Evolutionary conservation across 1,140 invertebrate species (phyloP), one percentile per base, ranked within the genome.

Genomic region (Eubasilissa regina): DNA sequence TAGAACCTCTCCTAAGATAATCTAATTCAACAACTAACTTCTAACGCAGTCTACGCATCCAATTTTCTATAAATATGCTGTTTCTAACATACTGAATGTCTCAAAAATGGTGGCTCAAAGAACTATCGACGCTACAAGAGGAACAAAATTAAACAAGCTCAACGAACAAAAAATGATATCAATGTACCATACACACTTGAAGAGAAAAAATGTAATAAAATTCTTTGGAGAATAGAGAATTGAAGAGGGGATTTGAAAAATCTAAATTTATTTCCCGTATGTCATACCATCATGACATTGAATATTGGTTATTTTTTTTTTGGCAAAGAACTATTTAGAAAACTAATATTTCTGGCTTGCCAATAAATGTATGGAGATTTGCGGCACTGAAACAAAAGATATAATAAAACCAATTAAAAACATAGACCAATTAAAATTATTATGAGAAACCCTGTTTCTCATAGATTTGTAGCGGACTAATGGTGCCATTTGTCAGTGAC

Each of bases 201-300:
- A 51, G 8, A 15, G 48, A 51, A 12, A 51, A 35, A 35, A 3
- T 35, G 25, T n/a, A 35, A 35, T 35, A 35, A 35, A 35, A 3
- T 35, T 6, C 25, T 35, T 35, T 35, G 25, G 25, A 35, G 25
- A 35, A 35, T 35, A 6, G 25, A 64, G n/a, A 8, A 43, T 58
- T 43, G 60, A 25, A 13, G 13, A 64, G 60, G 15, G 13, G 25
- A 64, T 43, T 64, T 43, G 13, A 64, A 25, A 64, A 13, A 25
- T 64, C 8, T 70, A 13, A 51, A 47, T 68, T 70, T 51, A 45
- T 19, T 51, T 70, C 13, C 66, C 47, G 45, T 53, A 21, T 70
- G 66, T 70, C 66, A 70, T 70, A 70, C 66, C 66, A 70, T 70
- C 11, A n/a, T 70, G 66, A 25, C 47, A 0, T 48, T 25, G 11